Evolutionary conservation across 2,797 vertebrate genomes (phyloP).

Genomic region (Scomberomorus guttatus): DNA sequence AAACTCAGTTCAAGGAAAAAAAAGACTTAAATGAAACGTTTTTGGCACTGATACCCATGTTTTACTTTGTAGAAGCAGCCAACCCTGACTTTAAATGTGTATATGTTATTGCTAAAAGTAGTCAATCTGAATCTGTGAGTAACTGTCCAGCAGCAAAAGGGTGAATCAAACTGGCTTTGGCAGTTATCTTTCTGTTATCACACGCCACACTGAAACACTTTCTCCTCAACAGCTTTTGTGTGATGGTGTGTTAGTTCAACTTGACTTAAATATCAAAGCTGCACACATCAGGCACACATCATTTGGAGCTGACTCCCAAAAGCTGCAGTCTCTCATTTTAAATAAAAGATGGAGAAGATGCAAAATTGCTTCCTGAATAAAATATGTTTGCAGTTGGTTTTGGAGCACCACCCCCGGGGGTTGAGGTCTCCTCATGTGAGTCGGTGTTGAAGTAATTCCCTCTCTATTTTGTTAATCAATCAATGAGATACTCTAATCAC

Average conservation of each 20-base stretch:
- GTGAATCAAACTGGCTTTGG: background rate
- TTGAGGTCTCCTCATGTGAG: slow-evolving; percentile 22
- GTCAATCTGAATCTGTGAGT: background rate
- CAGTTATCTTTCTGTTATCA: too few relatives aligned
- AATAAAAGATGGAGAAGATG: slow-evolving; percentile 55
- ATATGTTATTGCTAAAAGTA: background rate
- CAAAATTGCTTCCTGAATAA: slow-evolving; percentile 57
- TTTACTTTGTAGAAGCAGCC: background rate
- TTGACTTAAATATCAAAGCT: slow-evolving; percentile 24
- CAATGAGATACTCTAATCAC: background rate
- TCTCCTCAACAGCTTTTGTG: background rate
- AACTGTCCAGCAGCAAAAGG: background rate
- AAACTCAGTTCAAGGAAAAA: background rate
- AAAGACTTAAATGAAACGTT: background rate
- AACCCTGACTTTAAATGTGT: background rate
- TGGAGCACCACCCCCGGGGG: background rate
- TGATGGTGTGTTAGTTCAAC: background rate
- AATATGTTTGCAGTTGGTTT: slow-evolving; percentile 31
- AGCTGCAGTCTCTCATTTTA: slow-evolving; percentile 32
- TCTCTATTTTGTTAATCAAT: slow-evolving; percentile 7
- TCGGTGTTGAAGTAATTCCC: background rate
- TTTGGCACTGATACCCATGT: background rate
- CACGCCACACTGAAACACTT: slow-evolving; percentile 6
- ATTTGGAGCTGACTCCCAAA: slow-evolving; percentile 27
- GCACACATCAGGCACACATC: slow-evolving; percentile 10